These are phyloP conservation scores for Hypocryptadius cinnamomeus DNA, from an alignment of 2,113 vertebrate species.

Conservation along the genomic window DNA sequence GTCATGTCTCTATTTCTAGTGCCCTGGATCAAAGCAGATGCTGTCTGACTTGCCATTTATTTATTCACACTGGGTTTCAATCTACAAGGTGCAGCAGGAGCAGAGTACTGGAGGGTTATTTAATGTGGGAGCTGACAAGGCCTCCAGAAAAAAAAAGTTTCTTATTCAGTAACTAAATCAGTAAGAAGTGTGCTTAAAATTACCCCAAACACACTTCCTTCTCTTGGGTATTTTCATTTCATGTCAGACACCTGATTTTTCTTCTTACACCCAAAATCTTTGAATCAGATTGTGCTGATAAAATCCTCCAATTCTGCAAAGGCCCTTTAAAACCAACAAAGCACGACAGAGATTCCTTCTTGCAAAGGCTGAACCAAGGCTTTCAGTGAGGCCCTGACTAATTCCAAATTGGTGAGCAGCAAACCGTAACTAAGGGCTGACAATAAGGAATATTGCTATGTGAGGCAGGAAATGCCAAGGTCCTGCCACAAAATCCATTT, in stretches of 20 bases:
- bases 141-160: not conserved
- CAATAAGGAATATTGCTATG: not conserved
- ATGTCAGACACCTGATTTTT: not conserved
- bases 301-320: not conserved
- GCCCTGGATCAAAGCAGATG: conserved; percentile 17
- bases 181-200: not conserved
- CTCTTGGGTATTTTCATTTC: not conserved
- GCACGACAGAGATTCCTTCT: not conserved
- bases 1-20: conserved; percentile 26
- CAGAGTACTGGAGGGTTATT: not conserved
- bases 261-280: not conserved
- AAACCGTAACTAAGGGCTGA: not conserved
- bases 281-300: not conserved
- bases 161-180: not conserved
- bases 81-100: not conserved
- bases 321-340: not conserved
- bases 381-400: not conserved
- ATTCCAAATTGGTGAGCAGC: not conserved
- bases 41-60: conserved; percentile 30
- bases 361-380: not conserved
- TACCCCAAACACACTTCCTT: not conserved
- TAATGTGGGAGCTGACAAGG: not conserved
- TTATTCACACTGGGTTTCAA: conserved; percentile 10
- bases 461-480: not conserved
- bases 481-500: not conserved